A percentile compares a stretch with the other conserved stretches of the same genome.
Conservation (phyloP, 2,797 vertebrate genomes). For the Sus cebifrons region DNA sequence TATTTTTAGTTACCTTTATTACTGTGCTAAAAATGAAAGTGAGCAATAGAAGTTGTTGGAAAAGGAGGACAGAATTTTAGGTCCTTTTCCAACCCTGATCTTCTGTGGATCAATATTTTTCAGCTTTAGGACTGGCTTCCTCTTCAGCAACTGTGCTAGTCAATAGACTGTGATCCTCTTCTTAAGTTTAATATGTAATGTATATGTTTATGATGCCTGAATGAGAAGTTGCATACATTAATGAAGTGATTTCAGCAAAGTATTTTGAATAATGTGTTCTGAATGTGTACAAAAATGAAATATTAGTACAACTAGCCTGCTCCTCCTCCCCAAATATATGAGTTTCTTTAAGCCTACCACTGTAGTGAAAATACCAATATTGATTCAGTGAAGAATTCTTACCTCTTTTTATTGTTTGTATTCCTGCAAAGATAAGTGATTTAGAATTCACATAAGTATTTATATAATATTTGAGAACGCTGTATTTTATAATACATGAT, state of each 20-base stretch:
- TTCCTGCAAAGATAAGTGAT: slow-evolving; percentile 19
- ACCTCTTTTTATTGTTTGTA: slow-evolving; percentile 1
- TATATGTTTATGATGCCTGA: neutral
- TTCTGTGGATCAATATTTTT: slow-evolving; percentile 22
- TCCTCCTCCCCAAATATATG: slow-evolving; percentile 13
- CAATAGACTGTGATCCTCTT: neutral
- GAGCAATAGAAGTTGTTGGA: neutral
- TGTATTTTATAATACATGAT: neutral
- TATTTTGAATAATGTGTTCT: slow-evolving; percentile 20
- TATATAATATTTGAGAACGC: neutral
- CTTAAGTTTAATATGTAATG: neutral
- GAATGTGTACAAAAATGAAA: neutral
- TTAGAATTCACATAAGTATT: neutral
- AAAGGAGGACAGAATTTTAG: neutral
- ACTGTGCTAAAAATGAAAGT: neutral
- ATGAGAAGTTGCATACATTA: neutral
- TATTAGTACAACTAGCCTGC: neutral
- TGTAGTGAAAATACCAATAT: neutral
- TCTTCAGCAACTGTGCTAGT: neutral
- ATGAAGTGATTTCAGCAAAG: neutral
- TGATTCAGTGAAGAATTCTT: slow-evolving; percentile 25
- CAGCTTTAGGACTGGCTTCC: neutral
- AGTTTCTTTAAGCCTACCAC: slow-evolving; percentile 45
- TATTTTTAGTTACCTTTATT: neutral
- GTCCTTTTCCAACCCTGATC: neutral